Evolutionary conservation across 2,888 invertebrate genomes (phyloP), one percentile per base, ranked within the genome.

Genomic region (Ramazzottius varieornatus): DNA sequence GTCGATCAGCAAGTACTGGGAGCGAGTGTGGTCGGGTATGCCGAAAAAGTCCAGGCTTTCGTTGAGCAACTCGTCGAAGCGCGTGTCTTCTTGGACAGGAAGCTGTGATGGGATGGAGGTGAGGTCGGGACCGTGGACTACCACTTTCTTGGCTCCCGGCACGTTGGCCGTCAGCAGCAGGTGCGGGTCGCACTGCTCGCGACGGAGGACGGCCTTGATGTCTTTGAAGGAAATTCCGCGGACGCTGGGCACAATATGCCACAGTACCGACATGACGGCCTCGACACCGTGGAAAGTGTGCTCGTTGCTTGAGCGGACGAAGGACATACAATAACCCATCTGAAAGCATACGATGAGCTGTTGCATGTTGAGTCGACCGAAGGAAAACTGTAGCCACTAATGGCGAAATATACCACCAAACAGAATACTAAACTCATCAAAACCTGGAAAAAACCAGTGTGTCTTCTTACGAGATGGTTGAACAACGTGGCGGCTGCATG

Each of bases 181-280:
- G 0, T 93, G 92, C 0, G 96, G 78, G 77, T 99, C 98, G 73
- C 96, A 98, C 74, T 99, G 98, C 75, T 98, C 98, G 75, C 98
- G 98, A 65, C 96, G 82, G 68, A 99, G 78, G 69, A 96, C 96
- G 78, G 98, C 96, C 73, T 98, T 99, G 32, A 99, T 79, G 78
- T 99, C 98, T 78, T 99, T 99, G 74, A 99, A 96, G 86, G 93
- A 94, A 67, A 99, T 91, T 29, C 96, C 96, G 73, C 96, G 92
- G 0, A 98, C 94, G 74, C 91, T 92, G 71, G 98, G 96, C 0
- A 94, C 93, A 32, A 96, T 86, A 87, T 88, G 90, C 93, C 96
- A 96, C 1, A 96, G 78, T 66, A 98, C 83, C 0, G 93, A 91
- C 1, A 98, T 79, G 0, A 96, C 96, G 29, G 91, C 86, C 4